These are phyloP conservation scores for Fukomys damarensis DNA, from an alignment of 2,113 vertebrate genomes.

Conservation along the genomic window DNA sequence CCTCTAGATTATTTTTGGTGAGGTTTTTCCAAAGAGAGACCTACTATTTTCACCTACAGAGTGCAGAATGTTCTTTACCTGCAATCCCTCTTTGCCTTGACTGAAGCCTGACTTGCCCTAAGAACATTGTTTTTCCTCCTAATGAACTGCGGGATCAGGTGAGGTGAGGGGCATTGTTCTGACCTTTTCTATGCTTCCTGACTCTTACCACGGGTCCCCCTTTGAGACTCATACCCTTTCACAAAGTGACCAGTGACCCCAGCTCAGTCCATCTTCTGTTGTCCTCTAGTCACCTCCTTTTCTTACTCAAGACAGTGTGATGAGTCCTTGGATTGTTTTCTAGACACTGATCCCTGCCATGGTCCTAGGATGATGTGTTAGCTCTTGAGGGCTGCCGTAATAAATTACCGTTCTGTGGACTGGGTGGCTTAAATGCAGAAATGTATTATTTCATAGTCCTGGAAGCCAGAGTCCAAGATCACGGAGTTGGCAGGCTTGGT, in stretches of 20 bases:
- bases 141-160: not conserved
- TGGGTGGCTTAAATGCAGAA: not conserved
- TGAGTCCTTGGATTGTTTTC: not conserved
- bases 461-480: not conserved
- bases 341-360: not conserved
- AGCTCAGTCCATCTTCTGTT: not conserved
- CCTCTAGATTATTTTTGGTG: not conserved
- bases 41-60: not conserved
- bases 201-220: not conserved
- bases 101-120: not conserved
- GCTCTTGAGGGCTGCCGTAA: not conserved
- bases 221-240: not conserved
- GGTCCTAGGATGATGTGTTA: not conserved
- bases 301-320: not conserved
- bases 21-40: not conserved
- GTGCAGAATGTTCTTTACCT: not conserved
- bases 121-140: not conserved
- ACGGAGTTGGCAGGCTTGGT: not conserved
- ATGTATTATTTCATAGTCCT: not conserved
- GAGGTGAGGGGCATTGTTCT: not conserved
- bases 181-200: not conserved
- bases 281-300: not conserved
- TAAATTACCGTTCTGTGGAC: not conserved
- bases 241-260: fast-evolving
- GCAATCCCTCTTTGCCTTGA: not conserved